These are phyloP conservation scores for Dipodomys merriami DNA, from an alignment of 2,113 vertebrate species.

Conservation along the genomic window DNA sequence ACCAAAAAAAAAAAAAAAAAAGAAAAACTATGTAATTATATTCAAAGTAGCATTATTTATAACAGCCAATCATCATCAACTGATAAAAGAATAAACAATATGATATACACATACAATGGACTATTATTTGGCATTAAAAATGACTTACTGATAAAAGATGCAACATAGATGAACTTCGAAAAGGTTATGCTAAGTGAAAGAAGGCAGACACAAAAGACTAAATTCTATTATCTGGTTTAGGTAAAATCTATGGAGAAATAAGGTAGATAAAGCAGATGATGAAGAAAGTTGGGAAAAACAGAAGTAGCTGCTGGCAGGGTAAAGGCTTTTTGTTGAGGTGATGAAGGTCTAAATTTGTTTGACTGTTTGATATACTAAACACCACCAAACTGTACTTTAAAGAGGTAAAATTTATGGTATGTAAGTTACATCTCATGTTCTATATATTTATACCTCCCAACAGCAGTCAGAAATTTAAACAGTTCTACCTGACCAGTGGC, in stretches of 20 bases:
- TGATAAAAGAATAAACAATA: not conserved
- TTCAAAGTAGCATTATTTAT: not conserved
- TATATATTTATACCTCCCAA: not conserved
- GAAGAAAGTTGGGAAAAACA: not conserved
- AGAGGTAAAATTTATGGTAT: not conserved
- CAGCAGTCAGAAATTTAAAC: not conserved
- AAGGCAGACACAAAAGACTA: slow-evolving; percentile 5
- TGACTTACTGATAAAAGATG: not conserved
- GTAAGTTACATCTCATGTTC: not conserved
- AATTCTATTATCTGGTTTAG: not conserved
- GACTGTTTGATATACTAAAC: not conserved
- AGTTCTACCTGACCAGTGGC: not conserved
- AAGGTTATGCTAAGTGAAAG: not conserved
- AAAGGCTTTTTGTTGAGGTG: not conserved
- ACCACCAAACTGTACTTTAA: not conserved
- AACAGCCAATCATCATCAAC: not conserved
- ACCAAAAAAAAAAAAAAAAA: too few relatives aligned
- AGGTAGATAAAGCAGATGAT: not conserved
- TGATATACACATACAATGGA: not conserved
- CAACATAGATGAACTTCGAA: not conserved
- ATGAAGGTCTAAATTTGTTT: slow-evolving; percentile 28
- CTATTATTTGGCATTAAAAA: slow-evolving; percentile 5
- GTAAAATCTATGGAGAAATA: not conserved
- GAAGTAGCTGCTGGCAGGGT: not conserved
- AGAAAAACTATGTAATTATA: not conserved